Evolutionary conservation across 2,113 vertebrate genomes (phyloP).

Genomic region (Cyprichromis sp.): DNA sequence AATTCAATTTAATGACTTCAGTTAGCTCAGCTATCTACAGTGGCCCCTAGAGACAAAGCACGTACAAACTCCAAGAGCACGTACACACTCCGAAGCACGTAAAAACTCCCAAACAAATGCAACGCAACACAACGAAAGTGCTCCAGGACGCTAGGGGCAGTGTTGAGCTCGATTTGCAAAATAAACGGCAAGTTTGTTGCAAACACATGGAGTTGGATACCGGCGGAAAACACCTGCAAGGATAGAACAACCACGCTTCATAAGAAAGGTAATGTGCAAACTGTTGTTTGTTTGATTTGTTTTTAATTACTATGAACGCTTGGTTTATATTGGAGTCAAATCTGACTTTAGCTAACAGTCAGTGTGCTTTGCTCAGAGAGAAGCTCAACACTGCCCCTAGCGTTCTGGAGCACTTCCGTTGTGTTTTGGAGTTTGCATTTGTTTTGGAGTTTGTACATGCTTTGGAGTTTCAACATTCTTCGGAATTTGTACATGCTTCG

Average conservation of each 20-base stretch:
- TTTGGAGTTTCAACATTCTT: background rate
- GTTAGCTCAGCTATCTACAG: background rate
- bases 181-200: background rate
- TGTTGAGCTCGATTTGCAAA: background rate
- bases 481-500: accelerated
- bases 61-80: background rate
- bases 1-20: background rate
- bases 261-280: background rate
- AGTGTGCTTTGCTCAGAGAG: background rate
- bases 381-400: background rate
- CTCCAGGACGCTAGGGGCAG: background rate
- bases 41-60: background rate
- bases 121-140: background rate
- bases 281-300: background rate
- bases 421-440: background rate
- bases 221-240: background rate
- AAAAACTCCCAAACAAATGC: background rate
- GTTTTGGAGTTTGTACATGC: background rate
- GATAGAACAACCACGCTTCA: background rate
- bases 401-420: background rate
- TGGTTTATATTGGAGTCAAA: background rate
- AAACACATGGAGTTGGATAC: background rate
- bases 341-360: background rate
- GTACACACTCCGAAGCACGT: background rate
- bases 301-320: background rate